Percentiles rank a stretch among this genome's conserved stretches.
phyloP scores from a whole-genome alignment of 2,797 vertebrate species.

The Choloepus didactylus region DNA sequence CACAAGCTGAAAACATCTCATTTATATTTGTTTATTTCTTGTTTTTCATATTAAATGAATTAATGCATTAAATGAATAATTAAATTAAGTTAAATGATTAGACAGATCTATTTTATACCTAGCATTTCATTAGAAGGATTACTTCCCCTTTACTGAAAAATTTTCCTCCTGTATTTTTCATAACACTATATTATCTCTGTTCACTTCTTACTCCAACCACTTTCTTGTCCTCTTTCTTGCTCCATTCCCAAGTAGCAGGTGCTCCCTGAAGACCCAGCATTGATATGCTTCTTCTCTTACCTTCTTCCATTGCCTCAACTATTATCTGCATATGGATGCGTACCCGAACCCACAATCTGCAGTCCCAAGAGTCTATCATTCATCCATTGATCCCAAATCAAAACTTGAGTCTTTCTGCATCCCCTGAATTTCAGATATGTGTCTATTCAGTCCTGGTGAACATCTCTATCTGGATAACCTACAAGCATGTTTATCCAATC shows the following conservation, averaged over 20 bases:
- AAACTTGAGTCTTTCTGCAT: background rate
- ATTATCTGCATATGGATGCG: background rate
- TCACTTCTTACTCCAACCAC: background rate
- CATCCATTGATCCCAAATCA: background rate
- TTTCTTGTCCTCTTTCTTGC: background rate
- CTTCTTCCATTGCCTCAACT: background rate
- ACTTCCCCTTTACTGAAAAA: background rate
- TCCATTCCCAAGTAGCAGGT: background rate
- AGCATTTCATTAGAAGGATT: background rate
- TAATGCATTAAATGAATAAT: too few species aligned
- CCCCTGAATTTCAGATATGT: background rate
- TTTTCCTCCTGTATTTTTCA: background rate
- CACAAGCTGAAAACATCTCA: background rate
- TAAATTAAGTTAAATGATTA: background rate
- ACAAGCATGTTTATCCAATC: background rate
- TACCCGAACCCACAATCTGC: background rate
- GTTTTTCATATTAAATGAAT: background rate
- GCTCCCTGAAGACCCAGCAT: fast-evolving
- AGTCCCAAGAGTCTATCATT: background rate
- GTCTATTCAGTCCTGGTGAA: background rate
- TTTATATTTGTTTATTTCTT: background rate
- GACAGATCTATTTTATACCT: background rate
- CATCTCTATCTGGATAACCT: background rate
- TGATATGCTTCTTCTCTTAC: background rate
- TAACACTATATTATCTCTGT: background rate